Base-by-base conservation (phyloP, 2,797 vertebrate species). In the Platyrinchus mystaceus region DNA sequence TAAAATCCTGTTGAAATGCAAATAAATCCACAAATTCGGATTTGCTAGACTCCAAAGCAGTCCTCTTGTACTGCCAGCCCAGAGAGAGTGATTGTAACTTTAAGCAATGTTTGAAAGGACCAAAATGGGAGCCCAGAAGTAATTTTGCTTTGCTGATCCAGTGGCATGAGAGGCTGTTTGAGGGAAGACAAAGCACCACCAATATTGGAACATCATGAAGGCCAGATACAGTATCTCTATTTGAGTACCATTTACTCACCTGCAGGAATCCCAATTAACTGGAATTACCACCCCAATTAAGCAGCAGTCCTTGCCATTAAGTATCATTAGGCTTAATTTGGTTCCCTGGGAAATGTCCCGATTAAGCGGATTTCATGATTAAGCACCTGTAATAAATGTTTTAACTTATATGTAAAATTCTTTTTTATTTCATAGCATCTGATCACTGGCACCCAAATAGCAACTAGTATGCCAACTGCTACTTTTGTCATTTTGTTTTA, bases 281-380 rank as follows among this genome's bases (percentile, higher is more conserved):
- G 95, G 97, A 97, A 97, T 97, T 97, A 97, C 96, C 94, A 97
- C 93, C 96, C 93, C 96, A 97, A 97, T 97, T 97, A 97, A 97
- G 96, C 96, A 97, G 95, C 95, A 97, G 96, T 97, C 96, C 96
- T 96, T 96, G 92, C 95, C 94, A 96, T 95, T 97, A 95, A 95
- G 95, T 96, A 94, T 97, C 97, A 97, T 97, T 97, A 97, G 96
- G 91, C 93, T 96, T 97, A 97, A 97, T 97, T 97, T 97, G 95
- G 94, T 97, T 97, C 96, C 96, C 68, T 96, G 96, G 97, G 96
- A 97, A 97, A 97, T 97, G 96, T 96, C 96, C 96, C 80, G 74
- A 96, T 96, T 97, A 97, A 96, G 87, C 70, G 30, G 89, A 95
- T 96, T 96, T 96, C 88, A 96, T 97, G 96, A 97, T 97, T 96